Percentiles rank a stretch among this genome's conserved stretches.
These are phyloP conservation scores for Chrysaora quinquecirrha DNA, from an alignment of 30 jellyfish, hydroid and myxozoan genomes.

Conservation along the genomic window DNA sequence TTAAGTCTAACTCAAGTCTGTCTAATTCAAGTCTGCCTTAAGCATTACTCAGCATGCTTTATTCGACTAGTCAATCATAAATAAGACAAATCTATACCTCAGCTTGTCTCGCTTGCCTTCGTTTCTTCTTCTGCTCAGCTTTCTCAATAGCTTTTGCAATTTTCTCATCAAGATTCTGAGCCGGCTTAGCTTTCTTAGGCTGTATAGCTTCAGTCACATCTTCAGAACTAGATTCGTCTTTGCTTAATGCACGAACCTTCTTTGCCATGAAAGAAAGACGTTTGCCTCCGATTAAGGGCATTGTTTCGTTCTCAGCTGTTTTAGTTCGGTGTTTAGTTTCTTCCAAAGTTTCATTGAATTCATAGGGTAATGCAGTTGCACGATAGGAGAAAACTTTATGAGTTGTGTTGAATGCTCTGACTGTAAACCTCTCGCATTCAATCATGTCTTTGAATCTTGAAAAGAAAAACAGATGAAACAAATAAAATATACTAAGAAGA, in stretches of 20 bases:
- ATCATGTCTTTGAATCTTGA: slow-evolving; percentile 78
- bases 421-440: slow-evolving; percentile 81
- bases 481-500: neutral
- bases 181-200: slow-evolving; percentile 49
- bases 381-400: slow-evolving; percentile 85
- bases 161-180: slow-evolving; percentile 79
- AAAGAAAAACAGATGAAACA: neutral
- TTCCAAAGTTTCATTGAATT: slow-evolving; percentile 58
- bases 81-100: too few relatives aligned
- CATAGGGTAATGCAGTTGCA: slow-evolving; percentile 75
- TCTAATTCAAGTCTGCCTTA: too few relatives aligned
- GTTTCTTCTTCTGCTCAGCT: slow-evolving; percentile 91
- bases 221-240: slow-evolving; percentile 21
- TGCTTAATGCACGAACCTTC: slow-evolving; percentile 11
- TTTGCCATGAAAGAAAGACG: slow-evolving; percentile 24
- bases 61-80: too few relatives aligned
- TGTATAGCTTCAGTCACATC: slow-evolving; percentile 24
- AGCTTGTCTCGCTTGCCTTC: slow-evolving; percentile 84
- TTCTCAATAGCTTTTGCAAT: slow-evolving; percentile 94
- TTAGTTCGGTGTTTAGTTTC: slow-evolving; percentile 49
- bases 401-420: slow-evolving; percentile 65
- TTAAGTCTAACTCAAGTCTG: too few relatives aligned
- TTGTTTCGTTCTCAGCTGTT: slow-evolving; percentile 18
- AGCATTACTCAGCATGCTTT: too few relatives aligned
- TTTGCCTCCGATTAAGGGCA: slow-evolving; percentile 5